These are phyloP conservation scores for Apogon hyalosoma DNA, from an alignment of 2,797 vertebrate species.

Conservation along the genomic window DNA sequence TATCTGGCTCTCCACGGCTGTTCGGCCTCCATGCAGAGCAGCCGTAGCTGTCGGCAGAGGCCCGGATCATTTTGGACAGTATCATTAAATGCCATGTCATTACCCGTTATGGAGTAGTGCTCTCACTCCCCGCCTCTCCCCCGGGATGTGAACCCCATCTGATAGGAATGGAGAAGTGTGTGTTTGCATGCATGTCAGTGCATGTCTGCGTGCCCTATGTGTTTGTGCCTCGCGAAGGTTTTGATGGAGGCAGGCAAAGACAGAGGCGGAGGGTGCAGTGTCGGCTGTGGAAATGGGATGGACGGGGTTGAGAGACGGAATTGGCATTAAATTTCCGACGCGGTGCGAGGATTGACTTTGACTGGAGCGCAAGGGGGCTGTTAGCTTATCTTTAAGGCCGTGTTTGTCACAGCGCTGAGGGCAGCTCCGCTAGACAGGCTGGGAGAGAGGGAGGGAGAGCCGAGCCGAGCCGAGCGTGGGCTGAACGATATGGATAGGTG, in stretches of 20 bases:
- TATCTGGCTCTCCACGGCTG: constrained; percentile 87
- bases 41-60: constrained; percentile 91
- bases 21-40: constrained; percentile 77
- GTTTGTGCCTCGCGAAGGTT: constrained; percentile 55
- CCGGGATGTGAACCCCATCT: constrained; percentile 72
- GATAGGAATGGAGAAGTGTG: constrained; percentile 71
- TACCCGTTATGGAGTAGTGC: constrained; percentile 95
- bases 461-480: constrained; percentile 80
- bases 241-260: constrained; percentile 66
- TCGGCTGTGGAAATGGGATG: constrained; percentile 68
- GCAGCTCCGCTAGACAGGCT: constrained; percentile 88
- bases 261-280: constrained; percentile 47
- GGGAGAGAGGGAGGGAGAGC: constrained; percentile 66
- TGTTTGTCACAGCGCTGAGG: constrained; percentile 96
- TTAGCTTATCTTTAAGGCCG: constrained; percentile 93
- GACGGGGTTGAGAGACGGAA: constrained; percentile 87
- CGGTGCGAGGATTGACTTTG: constrained; percentile 94
- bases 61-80: constrained; percentile 98
- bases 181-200: constrained; percentile 66
- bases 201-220: constrained; percentile 44
- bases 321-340: constrained; percentile 97
- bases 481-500: constrained; percentile 98
- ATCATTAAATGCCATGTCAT: constrained; percentile 99
- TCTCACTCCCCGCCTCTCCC: constrained; percentile 81
- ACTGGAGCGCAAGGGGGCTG: constrained; percentile 86